A percentile compares a stretch with the other conserved stretches of the same genome.
Conservation (phyloP, 2,797 vertebrate species). For the Danio aesculapii region DNA sequence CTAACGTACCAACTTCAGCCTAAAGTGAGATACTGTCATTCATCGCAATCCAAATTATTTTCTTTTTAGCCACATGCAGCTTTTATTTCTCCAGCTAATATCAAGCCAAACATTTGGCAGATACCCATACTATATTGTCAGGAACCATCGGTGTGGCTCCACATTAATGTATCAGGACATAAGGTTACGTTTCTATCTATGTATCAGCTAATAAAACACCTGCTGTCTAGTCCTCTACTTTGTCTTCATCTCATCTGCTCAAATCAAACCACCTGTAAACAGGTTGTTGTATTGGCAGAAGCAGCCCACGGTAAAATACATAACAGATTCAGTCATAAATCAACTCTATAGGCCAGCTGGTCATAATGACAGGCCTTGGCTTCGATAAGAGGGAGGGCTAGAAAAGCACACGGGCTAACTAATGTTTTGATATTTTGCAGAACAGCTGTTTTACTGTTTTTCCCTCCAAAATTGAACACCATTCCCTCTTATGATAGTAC, state of each 20-base stretch:
- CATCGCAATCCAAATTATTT: background rate
- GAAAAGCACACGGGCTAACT: constrained; percentile 19
- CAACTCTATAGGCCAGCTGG: constrained; percentile 53
- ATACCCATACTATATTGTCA: background rate
- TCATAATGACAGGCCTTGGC: constrained; percentile 36
- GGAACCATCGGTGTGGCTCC: constrained; percentile 7
- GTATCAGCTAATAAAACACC: constrained; percentile 38
- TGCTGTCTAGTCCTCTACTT: constrained; percentile 1
- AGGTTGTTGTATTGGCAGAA: constrained; percentile 32
- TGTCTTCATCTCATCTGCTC: constrained; percentile 32
- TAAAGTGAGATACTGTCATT: background rate
- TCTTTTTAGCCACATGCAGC: background rate
- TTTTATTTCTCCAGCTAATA: background rate
- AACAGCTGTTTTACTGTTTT: constrained; percentile 52
- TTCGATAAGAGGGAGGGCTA: constrained; percentile 3
- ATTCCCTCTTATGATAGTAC: constrained; percentile 14
- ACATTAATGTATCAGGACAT: constrained; percentile 23
- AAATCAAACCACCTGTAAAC: constrained; percentile 26
- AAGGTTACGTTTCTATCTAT: constrained; percentile 16
- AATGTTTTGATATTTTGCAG: constrained; percentile 37
- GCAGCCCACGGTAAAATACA: constrained; percentile 3
- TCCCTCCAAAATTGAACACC: constrained; percentile 33
- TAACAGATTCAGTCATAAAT: constrained; percentile 53
- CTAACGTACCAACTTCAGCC: background rate
- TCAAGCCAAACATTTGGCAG: background rate